Evolutionary conservation across 2,888 invertebrate genomes (phyloP).

Genomic region (Agrotis clavis): DNA sequence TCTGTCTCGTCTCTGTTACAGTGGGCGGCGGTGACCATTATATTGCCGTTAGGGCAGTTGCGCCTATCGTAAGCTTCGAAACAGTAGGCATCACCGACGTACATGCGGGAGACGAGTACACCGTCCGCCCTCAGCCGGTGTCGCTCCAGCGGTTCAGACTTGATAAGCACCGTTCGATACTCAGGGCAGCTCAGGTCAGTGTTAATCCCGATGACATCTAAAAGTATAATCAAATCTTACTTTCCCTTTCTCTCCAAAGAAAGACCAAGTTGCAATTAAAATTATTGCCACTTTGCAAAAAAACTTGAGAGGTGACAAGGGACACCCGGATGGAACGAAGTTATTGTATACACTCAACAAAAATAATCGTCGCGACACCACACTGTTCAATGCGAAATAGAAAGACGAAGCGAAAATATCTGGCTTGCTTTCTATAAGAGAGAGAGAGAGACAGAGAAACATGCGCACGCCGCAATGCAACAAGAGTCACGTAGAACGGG

Average conservation of each 20-base stretch:
- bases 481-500: no score
- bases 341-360: no score
- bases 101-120: conserved; percentile 68
- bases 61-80: conserved; percentile 84
- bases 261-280: not conserved
- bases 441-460: no score
- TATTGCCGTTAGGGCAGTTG: conserved; percentile 72
- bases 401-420: no score
- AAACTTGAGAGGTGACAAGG: no score
- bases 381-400: no score
- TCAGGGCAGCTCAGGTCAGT: conserved; percentile 73
- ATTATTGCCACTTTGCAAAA: not conserved
- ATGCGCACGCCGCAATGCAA: no score
- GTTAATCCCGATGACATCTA: conserved; percentile 82
- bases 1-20: conserved; percentile 77
- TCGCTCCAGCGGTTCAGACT: conserved; percentile 70
- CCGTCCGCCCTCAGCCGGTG: conserved; percentile 77
- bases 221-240: conserved; percentile 44
- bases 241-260: not conserved
- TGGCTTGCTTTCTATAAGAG: no score
- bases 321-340: no score
- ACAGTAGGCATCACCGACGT: conserved; percentile 80
- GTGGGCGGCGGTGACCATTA: conserved; percentile 76
- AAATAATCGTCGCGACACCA: no score
- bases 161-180: conserved; percentile 78